These are phyloP conservation scores for Scaptomyza polygonia DNA, from an alignment of 2,888 invertebrate genomes.

Conservation along the genomic window DNA sequence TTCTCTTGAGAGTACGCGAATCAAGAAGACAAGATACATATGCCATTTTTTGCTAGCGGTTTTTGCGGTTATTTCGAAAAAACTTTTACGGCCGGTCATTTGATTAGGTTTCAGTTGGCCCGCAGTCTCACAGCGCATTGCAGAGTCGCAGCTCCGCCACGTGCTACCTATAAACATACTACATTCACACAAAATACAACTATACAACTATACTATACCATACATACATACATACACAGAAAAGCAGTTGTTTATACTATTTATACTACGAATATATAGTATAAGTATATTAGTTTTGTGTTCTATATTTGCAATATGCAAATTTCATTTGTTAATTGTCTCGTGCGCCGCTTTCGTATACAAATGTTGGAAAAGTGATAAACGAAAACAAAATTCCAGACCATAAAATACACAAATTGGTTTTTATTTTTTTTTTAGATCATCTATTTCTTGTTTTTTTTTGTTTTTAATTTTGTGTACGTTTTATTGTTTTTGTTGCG, in stretches of 20 bases:
- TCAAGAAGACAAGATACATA: constrained; percentile 1
- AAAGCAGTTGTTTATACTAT: neutral
- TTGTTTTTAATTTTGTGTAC: constrained; percentile 2
- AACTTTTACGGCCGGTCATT: constrained; percentile 42
- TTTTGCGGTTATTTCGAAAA: constrained; percentile 33
- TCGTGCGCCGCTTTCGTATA: constrained; percentile 40
- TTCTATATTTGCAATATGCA: constrained; percentile 29
- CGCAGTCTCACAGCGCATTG: constrained; percentile 50
- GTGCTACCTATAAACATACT: neutral
- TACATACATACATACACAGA: too few relatives aligned
- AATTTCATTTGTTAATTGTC: constrained; percentile 56
- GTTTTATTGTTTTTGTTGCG: neutral
- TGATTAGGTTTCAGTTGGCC: constrained; percentile 58
- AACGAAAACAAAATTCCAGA: constrained; percentile 6
- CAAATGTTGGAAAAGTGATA: constrained; percentile 49
- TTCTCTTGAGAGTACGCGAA: constrained; percentile 3
- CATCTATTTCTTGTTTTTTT: neutral
- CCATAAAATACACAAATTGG: constrained; percentile 26
- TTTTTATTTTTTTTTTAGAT: neutral
- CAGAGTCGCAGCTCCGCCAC: constrained; percentile 39
- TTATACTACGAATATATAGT: neutral
- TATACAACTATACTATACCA: too few relatives aligned
- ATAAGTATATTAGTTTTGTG: constrained; percentile 9
- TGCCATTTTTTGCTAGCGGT: constrained; percentile 38
- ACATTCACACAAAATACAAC: too few relatives aligned